Conservation (phyloP, 2,888 invertebrate species). For the Eugnorisma glareosa region DNA sequence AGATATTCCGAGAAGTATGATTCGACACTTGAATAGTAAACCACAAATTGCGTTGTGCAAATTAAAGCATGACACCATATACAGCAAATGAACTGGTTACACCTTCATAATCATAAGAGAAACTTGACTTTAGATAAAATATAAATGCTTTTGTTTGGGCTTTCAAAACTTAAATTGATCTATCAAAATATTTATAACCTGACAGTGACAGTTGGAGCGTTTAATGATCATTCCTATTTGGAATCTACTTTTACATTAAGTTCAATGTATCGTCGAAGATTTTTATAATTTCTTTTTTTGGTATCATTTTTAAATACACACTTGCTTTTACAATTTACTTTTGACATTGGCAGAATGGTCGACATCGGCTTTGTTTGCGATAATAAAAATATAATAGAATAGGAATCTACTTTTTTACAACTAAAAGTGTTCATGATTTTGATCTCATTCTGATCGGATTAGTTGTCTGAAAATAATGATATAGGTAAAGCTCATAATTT, state of each 20-base stretch:
- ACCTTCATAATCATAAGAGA: background rate
- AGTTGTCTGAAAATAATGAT: no score
- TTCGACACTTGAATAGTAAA: conserved; percentile 18
- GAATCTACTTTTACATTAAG: no score
- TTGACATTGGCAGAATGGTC: no score
- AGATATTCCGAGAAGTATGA: conserved; percentile 45
- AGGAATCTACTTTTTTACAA: background rate
- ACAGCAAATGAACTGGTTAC: conserved; percentile 9
- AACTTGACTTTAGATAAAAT: background rate
- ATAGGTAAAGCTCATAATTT: no score
- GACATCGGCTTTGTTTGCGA: no score
- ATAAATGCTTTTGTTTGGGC: background rate
- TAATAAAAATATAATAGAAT: no score
- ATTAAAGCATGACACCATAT: conserved; percentile 20
- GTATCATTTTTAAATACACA: no score
- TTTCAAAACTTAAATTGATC: background rate
- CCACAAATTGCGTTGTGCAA: conserved; percentile 37
- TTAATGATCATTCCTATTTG: background rate
- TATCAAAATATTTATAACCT: background rate
- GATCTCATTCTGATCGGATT: background rate
- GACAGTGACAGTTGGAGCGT: background rate
- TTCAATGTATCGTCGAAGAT: no score
- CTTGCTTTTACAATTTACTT: no score
- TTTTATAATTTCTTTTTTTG: no score
- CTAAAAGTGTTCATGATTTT: background rate